Evolutionary conservation across 2,888 invertebrate genomes (phyloP), one percentile per base, ranked within the genome.

Genomic region (Euproctis similis): DNA sequence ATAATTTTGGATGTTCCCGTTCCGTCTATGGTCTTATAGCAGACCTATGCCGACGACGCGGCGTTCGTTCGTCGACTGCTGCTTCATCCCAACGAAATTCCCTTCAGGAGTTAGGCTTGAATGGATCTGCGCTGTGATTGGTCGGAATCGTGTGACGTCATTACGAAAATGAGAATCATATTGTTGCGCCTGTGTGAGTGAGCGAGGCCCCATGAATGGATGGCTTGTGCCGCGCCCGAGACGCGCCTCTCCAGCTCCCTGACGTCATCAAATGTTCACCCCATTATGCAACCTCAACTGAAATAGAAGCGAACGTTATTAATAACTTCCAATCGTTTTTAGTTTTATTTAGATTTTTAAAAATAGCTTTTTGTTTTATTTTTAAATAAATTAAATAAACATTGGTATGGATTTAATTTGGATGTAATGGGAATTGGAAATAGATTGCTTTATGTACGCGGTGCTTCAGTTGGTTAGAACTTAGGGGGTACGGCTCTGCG

Each of bases 141-240:
- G 90, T 72, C 61, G 63, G 36, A 46, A 50, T 49, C 44, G 5
- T 46, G 87, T 91, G 91, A 91, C 91, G 91, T 91, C 90, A 91
- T 87, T 64, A 87, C 88, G 89, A 74, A 76, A 78, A 78, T 76
- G 63, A 63, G 65, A 62, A 68, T 89, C 88, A 89, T 89, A 87
- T 87, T 85, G 36, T 33, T 42, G 48, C 36, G 46, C 19, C 34
- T 52, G 62, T 67, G 71, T 71, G 74, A 38, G 74, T 57, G 70
- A 42, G 42, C 31, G 34, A 32, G 42, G 50, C 42, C 42, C 53
- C 66, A 75, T 78, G 76, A 78, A 78, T 80, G 78, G 77, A 64
- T 60, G 59, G 49, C 51, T 38, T 45, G 52, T 60, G 70, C 69
- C 77, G 64, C 66, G 65, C 80, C 80, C 78, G 69, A 68, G 71